Base-by-base conservation (phyloP, 1,140 invertebrate genomes). In the Euura saliciscinereae region DNA sequence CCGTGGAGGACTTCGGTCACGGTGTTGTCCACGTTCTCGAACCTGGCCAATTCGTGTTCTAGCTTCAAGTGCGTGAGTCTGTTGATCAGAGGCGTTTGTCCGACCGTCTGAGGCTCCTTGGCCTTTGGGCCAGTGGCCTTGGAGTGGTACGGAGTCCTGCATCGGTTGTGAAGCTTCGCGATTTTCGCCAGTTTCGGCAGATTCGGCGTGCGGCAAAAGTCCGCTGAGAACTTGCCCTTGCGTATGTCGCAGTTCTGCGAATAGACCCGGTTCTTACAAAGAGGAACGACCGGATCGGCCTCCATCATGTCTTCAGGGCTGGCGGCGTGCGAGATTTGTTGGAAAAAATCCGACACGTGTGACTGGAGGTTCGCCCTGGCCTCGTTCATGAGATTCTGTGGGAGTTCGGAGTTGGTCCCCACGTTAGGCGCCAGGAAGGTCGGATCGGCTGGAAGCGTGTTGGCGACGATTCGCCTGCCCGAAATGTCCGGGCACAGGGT, bases 291-390 rank as follows among this genome's bases (percentile, higher is more conserved):
- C 5, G 82, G 79, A 3, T 80, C 85, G 6, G 80, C 79, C 75
- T 87, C 85, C 84, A 88, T 86, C 5, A 87, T 82, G 70, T 88
- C 86, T 66, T 89, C 88, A 6, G 88, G 86, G 44, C 88, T 89
- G 4, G 87, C 87, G 4, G 88, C 85, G 74, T 88, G 79, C 44
- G 87, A 85, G 11, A 90, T 89, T 76, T 89, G 87, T n/a, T 89
- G 84, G 6, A 90, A 86, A 70, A 89, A 88, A 71, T 89, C 89
- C 7, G 89, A 87, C 1, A 89, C 88, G 76, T 87, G 86, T 5
- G 86, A 86, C 66, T 86, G 85, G 13, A 86, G 78, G 74, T 86
- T 84, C 8, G 79, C 82, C 43, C 85, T 79, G 45, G 84, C 80
- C 71, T 86, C 84, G 74, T 86, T 85, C 43, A 84, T 74, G 44